A percentile compares a stretch with the other conserved stretches of the same genome.
Evolutionary conservation across 2,888 invertebrate species (phyloP).

Genomic region (Melanchra persicariae): DNA sequence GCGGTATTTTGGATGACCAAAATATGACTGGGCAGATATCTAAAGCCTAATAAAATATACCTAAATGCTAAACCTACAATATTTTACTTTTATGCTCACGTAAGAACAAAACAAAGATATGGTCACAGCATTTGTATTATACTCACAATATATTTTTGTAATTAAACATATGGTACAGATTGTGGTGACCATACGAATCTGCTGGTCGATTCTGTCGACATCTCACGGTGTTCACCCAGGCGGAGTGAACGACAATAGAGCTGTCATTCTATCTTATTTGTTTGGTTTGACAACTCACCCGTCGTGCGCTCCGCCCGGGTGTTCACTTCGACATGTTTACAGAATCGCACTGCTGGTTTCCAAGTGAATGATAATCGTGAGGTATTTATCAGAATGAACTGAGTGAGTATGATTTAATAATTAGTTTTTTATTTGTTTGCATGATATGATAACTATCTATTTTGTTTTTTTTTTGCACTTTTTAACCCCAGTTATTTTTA

Average conservation of each 20-base stretch:
- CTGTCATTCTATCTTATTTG: too few relatives aligned
- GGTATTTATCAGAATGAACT: slow-evolving; percentile 55
- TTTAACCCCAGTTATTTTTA: slow-evolving; percentile 74
- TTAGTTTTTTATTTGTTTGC: slow-evolving; percentile 36
- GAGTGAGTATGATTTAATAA: slow-evolving; percentile 60
- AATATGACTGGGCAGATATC: background rate
- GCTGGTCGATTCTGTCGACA: too few relatives aligned
- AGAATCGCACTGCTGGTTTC: too few relatives aligned
- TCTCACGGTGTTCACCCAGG: too few relatives aligned
- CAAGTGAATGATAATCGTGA: slow-evolving; percentile 47
- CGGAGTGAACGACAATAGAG: too few relatives aligned
- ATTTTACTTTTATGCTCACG: slow-evolving; percentile 46
- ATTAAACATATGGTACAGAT: slow-evolving; percentile 27
- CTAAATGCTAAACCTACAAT: background rate
- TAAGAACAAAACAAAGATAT: slow-evolving; percentile 15
- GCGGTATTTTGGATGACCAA: background rate
- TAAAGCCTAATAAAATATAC: background rate
- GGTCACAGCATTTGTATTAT: slow-evolving; percentile 43
- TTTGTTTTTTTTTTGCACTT: slow-evolving; percentile 51
- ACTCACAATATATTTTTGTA: slow-evolving; percentile 13
- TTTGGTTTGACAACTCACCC: too few relatives aligned
- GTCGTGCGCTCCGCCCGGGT: too few relatives aligned
- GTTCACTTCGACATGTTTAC: too few relatives aligned
- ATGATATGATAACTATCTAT: slow-evolving; percentile 53
- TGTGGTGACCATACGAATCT: slow-evolving; percentile 31